Evolutionary conservation across 1,140 invertebrate genomes (phyloP), one percentile per base, ranked within the genome.

Genomic region (Papilio machaon): DNA sequence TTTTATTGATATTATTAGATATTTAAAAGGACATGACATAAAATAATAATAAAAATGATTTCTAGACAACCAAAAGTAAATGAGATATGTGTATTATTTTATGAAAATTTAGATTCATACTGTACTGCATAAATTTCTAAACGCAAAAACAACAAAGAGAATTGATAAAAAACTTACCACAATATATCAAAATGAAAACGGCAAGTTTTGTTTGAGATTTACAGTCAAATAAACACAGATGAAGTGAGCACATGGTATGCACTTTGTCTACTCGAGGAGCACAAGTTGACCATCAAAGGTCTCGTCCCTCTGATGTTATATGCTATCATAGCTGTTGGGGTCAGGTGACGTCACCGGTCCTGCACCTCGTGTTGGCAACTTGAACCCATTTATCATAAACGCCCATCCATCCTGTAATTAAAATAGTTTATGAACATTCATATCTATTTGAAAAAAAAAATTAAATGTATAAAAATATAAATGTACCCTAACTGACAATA

Each of bases 291-390:
- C 92, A 81, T 92, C 91, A 11, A 86, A 81, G 76, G 85, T 80
- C 78, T 89, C 88, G 23, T 89, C 88, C 49, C 78, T 85, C 86
- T 87, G 88, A 88, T 92, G 91, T 95, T 95, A 95, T 93, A 95
- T 95, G 89, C 94, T 95, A 86, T 95, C 94, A 82, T 95, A 95
- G 85, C 91, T 95, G 85, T 95, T 95, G 19, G 94, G 92, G 86
- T 95, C 94, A 8, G 94, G 91, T 38, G 89, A 89, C 17, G 85
- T 84, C 46, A 82, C 84, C 67, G 91, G 88, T 0, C 91, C 88
- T 4, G 91, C 73, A 3, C 88, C 87, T 9, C 91, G 86, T 0
- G 89, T 80, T 0, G 93, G 92, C 74, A 95, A 80, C 82, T 92
- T 94, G 88, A 92, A 95, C 0, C 95, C 95, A 67, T 91, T 95